Evolutionary conservation across 1,140 invertebrate genomes (phyloP), one percentile per base, ranked within the genome.

Genomic region (Lordiphosa mommai): DNA sequence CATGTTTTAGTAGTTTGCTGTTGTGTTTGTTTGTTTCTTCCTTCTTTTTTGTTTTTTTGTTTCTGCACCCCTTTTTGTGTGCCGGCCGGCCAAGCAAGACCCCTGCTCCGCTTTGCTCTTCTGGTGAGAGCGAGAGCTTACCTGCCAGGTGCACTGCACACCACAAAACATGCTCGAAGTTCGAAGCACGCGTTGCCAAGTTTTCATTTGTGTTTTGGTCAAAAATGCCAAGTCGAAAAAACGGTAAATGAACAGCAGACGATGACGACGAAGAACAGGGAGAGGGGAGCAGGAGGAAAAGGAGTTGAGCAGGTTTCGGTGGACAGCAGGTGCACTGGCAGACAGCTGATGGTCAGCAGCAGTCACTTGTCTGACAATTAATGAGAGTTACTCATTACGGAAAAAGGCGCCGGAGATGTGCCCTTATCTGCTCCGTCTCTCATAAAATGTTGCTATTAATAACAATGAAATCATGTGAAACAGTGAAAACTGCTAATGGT

Each of bases 181-280:
- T 68, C 64, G 64, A 68, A 51, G 48, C 48, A 51, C 67, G 44
- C 64, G 73, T 79, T 79, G 73, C 73, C 73, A 72, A 64, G 73
- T 57, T 82, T 65, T 57, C 72, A 49, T 51, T 79, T 79, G 58
- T 77, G 44, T 66, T 77, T 79, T 79, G 33, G 34, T 37, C 50
- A 43, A 38, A 65, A 40, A 12, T n/a, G 27, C 20, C 10, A 27
- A 27, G 40, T 7, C 10, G 8, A 43, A 60, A 55, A 66, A 73
- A 80, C 66, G 32, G 16, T 23, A 44, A 53, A 51, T 47, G 52
- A 72, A 27, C 16, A 14, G 43, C 1, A 58, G 34, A 8, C 10
- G 13, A 32, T 8, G 14, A 37, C 12, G 32, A 12, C 34, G 14
- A 41, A 10, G 14, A 38, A 17, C 30, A 37, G 14, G 30, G 14